These are phyloP conservation scores for Zygothrica quintamaculata DNA, from an alignment of 2,888 invertebrate species.

Conservation along the genomic window DNA sequence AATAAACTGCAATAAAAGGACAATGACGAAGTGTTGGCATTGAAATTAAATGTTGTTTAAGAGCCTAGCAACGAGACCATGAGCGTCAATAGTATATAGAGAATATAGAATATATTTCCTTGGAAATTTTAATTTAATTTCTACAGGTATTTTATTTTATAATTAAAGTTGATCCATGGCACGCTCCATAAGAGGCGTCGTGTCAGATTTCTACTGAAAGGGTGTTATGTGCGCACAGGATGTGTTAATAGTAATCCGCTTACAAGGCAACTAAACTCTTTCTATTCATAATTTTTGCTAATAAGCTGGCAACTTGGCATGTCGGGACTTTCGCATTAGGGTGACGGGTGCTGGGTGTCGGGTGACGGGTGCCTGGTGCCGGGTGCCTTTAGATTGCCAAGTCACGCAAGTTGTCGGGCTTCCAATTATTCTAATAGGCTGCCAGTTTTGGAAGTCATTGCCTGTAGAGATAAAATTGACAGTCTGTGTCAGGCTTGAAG, in stretches of 20 bases:
- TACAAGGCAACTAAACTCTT: constrained; percentile 40
- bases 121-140: constrained; percentile 60
- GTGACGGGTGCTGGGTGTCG: neutral
- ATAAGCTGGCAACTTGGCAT: constrained; percentile 28
- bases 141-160: constrained; percentile 75
- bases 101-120: constrained; percentile 37
- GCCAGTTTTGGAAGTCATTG: constrained; percentile 39
- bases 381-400: constrained; percentile 25
- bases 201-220: constrained; percentile 57
- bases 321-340: constrained; percentile 14
- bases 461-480: constrained; percentile 30
- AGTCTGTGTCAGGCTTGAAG: neutral
- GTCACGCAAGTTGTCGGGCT: constrained; percentile 46
- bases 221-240: constrained; percentile 15
- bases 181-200: constrained; percentile 40
- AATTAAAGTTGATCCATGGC: constrained; percentile 68
- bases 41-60: neutral
- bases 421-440: constrained; percentile 54
- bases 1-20: constrained; percentile 42
- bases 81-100: constrained; percentile 11
- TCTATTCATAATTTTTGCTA: constrained; percentile 62
- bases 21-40: constrained; percentile 23
- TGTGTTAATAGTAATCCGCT: constrained; percentile 69
- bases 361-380: no score
- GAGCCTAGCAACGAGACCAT: constrained; percentile 32